These are phyloP conservation scores for Xenops minutus DNA, from an alignment of 2,797 vertebrate species.

Conservation along the genomic window DNA sequence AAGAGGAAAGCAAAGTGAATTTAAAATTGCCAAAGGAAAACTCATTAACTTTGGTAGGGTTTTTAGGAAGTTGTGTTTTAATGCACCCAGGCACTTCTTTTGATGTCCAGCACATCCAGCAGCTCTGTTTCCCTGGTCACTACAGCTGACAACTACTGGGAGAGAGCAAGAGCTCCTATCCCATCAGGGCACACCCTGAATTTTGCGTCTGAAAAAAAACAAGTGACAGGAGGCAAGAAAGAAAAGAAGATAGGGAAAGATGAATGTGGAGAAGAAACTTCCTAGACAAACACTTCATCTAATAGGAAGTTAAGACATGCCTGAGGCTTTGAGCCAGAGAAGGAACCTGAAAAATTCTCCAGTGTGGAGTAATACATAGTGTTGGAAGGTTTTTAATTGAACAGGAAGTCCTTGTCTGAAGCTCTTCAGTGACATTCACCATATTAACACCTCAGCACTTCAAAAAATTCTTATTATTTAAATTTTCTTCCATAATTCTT, in stretches of 20 bases:
- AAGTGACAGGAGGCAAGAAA: not conserved
- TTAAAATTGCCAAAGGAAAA: not conserved
- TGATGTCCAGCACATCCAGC: not conserved
- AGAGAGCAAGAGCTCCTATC: not conserved
- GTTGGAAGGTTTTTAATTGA: rapidly evolving
- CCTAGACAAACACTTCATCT: not conserved
- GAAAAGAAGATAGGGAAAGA: not conserved
- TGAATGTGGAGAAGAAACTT: not conserved
- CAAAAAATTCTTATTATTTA: not conserved
- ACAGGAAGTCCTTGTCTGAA: not conserved
- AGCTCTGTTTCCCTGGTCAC: not conserved
- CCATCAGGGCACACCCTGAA: not conserved
- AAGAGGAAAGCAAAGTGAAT: not conserved
- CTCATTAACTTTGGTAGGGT: not conserved
- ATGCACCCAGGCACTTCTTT: not conserved
- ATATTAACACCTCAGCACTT: not conserved
- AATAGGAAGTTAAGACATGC: not conserved
- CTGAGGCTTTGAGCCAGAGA: not conserved
- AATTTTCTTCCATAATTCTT: not conserved
- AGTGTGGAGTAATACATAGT: not conserved
- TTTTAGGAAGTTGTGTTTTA: not conserved
- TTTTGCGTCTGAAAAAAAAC: not conserved
- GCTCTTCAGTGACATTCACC: not conserved
- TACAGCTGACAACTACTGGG: not conserved
- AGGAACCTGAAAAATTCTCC: not conserved